phyloP scores from a whole-genome alignment of 2,113 vertebrate species.

The Propithecus coquereli region DNA sequence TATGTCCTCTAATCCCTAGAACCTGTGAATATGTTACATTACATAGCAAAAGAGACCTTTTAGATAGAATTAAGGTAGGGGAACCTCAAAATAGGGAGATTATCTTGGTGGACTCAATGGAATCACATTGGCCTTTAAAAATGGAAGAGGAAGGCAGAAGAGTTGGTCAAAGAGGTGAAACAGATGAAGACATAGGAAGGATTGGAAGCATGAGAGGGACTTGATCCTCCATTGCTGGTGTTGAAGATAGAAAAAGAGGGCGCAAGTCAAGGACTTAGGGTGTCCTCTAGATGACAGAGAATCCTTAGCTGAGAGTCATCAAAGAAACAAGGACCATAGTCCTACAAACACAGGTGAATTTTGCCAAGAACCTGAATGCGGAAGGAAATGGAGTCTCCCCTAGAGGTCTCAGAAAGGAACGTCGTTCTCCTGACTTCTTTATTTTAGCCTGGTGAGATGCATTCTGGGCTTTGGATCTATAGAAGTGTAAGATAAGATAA shows the following conservation, averaged over 20 bases:
- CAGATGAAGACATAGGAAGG: neutral
- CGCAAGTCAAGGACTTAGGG: neutral
- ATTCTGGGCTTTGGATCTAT: neutral
- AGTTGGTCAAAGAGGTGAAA: neutral
- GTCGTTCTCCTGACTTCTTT: neutral
- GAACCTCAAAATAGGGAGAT: neutral
- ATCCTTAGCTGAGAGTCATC: neutral
- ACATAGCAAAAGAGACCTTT: neutral
- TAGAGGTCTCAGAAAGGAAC: neutral
- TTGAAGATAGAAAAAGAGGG: neutral
- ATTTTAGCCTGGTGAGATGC: neutral
- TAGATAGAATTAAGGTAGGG: neutral
- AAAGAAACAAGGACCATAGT: neutral
- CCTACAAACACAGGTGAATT: neutral
- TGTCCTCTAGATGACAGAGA: neutral
- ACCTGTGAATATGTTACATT: neutral
- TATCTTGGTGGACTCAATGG: neutral
- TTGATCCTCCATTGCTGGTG: neutral
- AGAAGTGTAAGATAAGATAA: neutral
- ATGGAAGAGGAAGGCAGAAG: neutral
- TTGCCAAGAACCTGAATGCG: neutral
- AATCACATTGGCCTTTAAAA: neutral
- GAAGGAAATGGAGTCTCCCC: neutral
- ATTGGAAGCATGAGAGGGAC: neutral
- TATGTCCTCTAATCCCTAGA: neutral